Evolutionary conservation across 2,797 vertebrate species (phyloP), one percentile per base, ranked within the genome.

Genomic region (Diplodus sargus): DNA sequence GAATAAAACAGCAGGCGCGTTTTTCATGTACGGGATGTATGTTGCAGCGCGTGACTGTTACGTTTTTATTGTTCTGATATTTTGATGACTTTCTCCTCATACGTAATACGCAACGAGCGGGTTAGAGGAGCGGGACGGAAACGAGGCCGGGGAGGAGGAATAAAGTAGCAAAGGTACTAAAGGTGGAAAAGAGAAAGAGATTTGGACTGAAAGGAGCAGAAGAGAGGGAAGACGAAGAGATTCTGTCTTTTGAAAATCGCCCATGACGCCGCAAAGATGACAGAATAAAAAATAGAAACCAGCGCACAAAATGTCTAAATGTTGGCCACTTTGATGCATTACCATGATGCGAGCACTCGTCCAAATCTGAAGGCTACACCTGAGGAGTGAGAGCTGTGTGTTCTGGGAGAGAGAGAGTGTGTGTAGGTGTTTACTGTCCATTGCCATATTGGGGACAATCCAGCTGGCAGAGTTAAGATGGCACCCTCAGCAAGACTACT

Each of bases 381-480:
- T 79, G 81, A 80, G 74, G 58, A 60, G 73, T 59, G 75, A 47
- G n/a, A 59, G 28, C 52, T 58, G 56, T 65, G 69, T 65, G 54
- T 60, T 69, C 15, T 56, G 53, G 14, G 23, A 25, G 51, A 8
- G 66, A 14, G 23, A 45, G 17, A 43, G 58, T 52, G 59, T 42
- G 67, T 43, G 42, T 65, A 22, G 56, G 57, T 83, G 72, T 74
- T 85, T 78, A 60, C 71, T 67, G 65, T 74, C 85, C 70, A 63
- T 23, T 79, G 79, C 83, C 83, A 86, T 80, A 0, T 72, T 89
- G 89, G 85, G 61, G 82, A 74, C 47, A 56, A 20, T 89, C 87
- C 89, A 90, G 68, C 84, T 90, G 89, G 87, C 89, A 84, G 43
- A 75, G 67, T 61, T 28, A 67, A 76, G 70, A 83, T 70, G 67